Percentiles rank a stretch among this genome's conserved stretches.
Conservation (phyloP, 2,888 invertebrate genomes). For the Barypeithes pellucidus region DNA sequence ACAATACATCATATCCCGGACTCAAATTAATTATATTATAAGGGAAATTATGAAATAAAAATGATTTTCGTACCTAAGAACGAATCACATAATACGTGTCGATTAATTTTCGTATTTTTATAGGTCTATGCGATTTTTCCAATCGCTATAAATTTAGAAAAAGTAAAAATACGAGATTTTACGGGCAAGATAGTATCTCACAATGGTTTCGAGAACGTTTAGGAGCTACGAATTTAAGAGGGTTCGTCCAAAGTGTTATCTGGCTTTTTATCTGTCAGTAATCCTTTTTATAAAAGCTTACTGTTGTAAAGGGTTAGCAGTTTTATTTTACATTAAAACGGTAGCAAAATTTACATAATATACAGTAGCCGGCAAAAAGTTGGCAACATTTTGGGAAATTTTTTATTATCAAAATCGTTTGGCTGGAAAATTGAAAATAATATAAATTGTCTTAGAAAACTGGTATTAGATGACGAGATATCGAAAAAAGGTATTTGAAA, state of each 20-base stretch:
- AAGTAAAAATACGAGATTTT: conserved; percentile 14
- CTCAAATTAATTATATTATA: too few relatives aligned
- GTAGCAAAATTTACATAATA: neutral
- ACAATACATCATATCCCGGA: too few relatives aligned
- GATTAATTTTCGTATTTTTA: conserved; percentile 6
- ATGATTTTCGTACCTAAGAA: neutral
- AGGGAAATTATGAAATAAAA: neutral
- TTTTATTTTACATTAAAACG: neutral
- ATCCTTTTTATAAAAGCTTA: too few relatives aligned
- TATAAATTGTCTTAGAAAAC: too few relatives aligned
- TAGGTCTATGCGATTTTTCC: neutral
- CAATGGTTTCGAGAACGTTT: neutral
- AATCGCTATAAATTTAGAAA: conserved; percentile 4
- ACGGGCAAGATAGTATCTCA: neutral
- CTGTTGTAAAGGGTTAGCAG: too few relatives aligned
- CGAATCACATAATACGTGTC: neutral
- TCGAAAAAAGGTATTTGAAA: too few relatives aligned
- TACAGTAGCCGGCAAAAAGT: too few relatives aligned
- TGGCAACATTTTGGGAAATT: too few relatives aligned
- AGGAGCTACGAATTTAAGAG: neutral
- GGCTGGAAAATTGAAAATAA: too few relatives aligned
- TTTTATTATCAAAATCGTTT: too few relatives aligned
- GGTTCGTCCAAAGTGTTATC: neutral
- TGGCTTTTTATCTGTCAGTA: too few relatives aligned
- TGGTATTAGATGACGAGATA: too few relatives aligned